phyloP scores from a whole-genome alignment of 2,113 vertebrate species.

The Motacilla alba region DNA sequence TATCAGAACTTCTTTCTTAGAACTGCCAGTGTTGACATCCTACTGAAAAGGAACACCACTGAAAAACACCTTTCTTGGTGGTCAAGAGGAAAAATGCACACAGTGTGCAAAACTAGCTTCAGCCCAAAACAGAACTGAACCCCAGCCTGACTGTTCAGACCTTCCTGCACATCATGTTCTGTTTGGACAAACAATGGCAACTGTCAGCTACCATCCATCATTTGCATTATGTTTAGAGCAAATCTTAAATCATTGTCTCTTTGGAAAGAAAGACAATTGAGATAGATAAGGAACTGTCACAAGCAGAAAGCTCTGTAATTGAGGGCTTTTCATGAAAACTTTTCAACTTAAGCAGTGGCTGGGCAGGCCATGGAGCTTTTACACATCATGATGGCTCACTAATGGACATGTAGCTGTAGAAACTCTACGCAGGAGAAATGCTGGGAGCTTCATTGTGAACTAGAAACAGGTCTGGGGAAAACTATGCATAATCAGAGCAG shows the following conservation, averaged over 20 bases:
- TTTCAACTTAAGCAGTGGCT: background rate
- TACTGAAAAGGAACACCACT: background rate
- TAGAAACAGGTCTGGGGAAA: background rate
- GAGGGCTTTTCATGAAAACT: slow-evolving; percentile 49
- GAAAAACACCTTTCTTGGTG: slow-evolving; percentile 3
- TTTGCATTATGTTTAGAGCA: slow-evolving; percentile 19
- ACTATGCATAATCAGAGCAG: background rate
- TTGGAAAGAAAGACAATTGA: slow-evolving; percentile 67
- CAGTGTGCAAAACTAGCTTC: slow-evolving; percentile 27
- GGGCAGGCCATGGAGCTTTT: background rate
- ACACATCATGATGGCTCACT: background rate
- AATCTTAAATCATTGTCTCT: slow-evolving; percentile 74
- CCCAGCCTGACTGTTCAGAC: slow-evolving; percentile 58
- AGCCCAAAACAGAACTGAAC: slow-evolving; percentile 44
- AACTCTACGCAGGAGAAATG: background rate
- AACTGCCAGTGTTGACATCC: background rate
- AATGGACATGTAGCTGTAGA: fast-evolving
- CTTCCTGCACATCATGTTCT: slow-evolving; percentile 20
- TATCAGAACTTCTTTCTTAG: background rate
- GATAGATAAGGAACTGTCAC: slow-evolving; percentile 66
- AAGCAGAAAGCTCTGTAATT: slow-evolving; percentile 54
- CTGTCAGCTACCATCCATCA: slow-evolving; percentile 70
- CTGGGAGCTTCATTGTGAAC: background rate
- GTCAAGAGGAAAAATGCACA: slow-evolving; percentile 33
- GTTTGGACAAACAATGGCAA: slow-evolving; percentile 68